Conservation (phyloP, 2,113 vertebrate species). For the Arothron firmamentum region DNA sequence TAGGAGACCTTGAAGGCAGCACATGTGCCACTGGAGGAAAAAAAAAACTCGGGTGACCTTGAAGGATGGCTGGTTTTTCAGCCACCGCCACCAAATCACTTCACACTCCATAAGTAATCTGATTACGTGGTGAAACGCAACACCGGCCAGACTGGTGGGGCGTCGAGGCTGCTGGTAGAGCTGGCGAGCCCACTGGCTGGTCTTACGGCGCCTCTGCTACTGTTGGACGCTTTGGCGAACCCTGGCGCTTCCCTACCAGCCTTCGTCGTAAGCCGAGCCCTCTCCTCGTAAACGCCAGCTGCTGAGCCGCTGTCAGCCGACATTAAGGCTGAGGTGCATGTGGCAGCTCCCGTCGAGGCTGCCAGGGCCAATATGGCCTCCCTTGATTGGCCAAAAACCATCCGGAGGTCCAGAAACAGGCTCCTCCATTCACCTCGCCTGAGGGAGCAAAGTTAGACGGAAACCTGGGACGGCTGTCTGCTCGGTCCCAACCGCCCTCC, state of each 20-base stretch:
- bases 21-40: slow-evolving; percentile 46
- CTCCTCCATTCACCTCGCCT: slow-evolving; percentile 29
- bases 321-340: slow-evolving; percentile 46
- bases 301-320: slow-evolving; percentile 61
- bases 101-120: slow-evolving; percentile 69
- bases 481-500: slow-evolving; percentile 36
- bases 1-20: slow-evolving; percentile 58
- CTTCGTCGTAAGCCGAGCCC: slow-evolving; percentile 41
- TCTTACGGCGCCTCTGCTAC: slow-evolving; percentile 53
- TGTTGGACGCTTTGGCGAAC: slow-evolving; percentile 34
- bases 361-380: slow-evolving; percentile 12
- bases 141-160: slow-evolving; percentile 20
- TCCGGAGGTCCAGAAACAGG: slow-evolving; percentile 45
- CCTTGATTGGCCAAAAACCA: slow-evolving; percentile 22
- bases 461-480: slow-evolving; percentile 43
- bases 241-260: slow-evolving; percentile 24
- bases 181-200: slow-evolving; percentile 23
- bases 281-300: slow-evolving; percentile 41
- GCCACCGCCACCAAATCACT: slow-evolving; percentile 47
- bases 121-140: slow-evolving; percentile 65
- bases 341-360: slow-evolving; percentile 27
- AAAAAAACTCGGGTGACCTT: slow-evolving; percentile 37
- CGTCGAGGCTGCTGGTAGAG: slow-evolving; percentile 15
- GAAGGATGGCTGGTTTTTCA: slow-evolving; percentile 32
- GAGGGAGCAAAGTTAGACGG: slow-evolving; percentile 28